Evolutionary conservation across 2,888 invertebrate species (phyloP).

Genomic region (Hedya salicella): DNA sequence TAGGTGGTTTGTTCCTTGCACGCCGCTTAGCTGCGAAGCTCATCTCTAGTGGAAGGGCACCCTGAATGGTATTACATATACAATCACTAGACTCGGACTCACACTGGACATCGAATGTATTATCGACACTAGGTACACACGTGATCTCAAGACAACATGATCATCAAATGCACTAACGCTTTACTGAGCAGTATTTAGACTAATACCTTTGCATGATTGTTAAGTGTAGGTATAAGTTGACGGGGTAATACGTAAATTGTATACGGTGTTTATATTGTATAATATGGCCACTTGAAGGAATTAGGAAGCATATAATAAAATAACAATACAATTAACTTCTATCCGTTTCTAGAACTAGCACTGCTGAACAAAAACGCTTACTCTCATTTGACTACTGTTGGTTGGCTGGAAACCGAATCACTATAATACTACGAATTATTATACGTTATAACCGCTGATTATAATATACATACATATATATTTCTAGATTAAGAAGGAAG

Average conservation of each 20-base stretch:
- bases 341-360: slow-evolving; percentile 31
- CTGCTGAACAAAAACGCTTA: slow-evolving; percentile 41
- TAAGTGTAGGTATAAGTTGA: neutral
- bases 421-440: neutral
- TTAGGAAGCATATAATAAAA: neutral
- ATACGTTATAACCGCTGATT: neutral
- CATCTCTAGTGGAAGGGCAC: no score
- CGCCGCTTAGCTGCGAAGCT: no score
- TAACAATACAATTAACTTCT: neutral
- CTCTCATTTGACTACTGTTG: slow-evolving; percentile 37
- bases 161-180: slow-evolving; percentile 37
- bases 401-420: slow-evolving; percentile 12
- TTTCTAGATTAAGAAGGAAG: slow-evolving; percentile 13
- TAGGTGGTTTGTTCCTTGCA: no score
- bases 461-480: neutral
- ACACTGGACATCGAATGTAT: no score
- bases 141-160: slow-evolving; percentile 42
- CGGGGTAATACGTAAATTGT: slow-evolving; percentile 9
- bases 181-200: slow-evolving; percentile 41
- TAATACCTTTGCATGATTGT: slow-evolving; percentile 32
- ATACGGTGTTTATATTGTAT: neutral
- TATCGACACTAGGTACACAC: slow-evolving; percentile 43
- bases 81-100: no score
- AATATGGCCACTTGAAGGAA: neutral
- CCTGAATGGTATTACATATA: no score